Conservation (phyloP, 2,113 vertebrate species). For the Myotis lucifugus region DNA sequence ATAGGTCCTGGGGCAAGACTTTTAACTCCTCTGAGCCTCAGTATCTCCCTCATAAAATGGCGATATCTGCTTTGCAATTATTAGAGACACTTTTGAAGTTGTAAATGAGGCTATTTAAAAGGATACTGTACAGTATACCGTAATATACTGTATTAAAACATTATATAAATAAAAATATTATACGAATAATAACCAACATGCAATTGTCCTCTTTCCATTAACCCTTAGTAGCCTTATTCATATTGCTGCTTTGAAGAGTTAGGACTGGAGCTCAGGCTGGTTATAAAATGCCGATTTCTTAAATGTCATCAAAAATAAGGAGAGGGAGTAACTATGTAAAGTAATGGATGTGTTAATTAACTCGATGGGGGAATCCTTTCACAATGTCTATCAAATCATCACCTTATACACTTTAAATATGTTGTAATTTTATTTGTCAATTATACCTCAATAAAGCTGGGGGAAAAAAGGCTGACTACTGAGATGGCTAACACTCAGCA, state of each 20-base stretch:
- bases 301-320: background rate
- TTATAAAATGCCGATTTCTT: conserved; percentile 2
- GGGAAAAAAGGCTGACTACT: background rate
- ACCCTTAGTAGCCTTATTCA: conserved; percentile 8
- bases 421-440: background rate
- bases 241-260: conserved; percentile 36
- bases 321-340: background rate
- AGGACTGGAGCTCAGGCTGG: background rate
- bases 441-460: background rate
- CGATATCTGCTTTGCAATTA: background rate
- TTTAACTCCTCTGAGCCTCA: background rate
- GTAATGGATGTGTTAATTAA: background rate
- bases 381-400: background rate
- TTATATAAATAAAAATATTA: background rate
- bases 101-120: conserved; percentile 8
- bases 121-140: background rate
- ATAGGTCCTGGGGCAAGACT: background rate
- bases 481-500: background rate
- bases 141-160: background rate
- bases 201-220: conserved; percentile 12
- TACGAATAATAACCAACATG: background rate
- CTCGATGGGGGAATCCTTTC: background rate
- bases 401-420: background rate
- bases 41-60: background rate
- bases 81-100: conserved; percentile 6